A percentile compares a stretch with the other conserved stretches of the same genome.
Evolutionary conservation across 2,888 invertebrate genomes (phyloP).

Genomic region (Heliconius cydno): DNA sequence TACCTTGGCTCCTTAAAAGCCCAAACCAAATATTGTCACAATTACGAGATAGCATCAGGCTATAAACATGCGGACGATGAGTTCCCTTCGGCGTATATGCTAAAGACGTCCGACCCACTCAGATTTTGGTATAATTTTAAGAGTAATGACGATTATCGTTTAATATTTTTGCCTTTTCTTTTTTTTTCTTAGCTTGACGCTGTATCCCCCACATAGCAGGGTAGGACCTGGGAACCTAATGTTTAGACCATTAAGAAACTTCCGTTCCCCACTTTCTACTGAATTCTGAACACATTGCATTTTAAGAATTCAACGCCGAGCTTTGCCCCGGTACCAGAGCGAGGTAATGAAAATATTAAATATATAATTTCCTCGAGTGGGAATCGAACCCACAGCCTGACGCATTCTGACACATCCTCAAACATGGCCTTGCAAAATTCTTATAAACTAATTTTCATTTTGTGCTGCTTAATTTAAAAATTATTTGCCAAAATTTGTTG

Average conservation of each 20-base stretch:
- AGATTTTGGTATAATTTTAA: conserved; percentile 52
- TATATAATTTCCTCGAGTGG: too few species aligned
- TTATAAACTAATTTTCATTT: neutral
- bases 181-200: too few species aligned
- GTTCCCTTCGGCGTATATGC: conserved; percentile 76
- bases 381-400: too few species aligned
- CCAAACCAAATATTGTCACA: conserved; percentile 81
- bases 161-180: conserved; percentile 12
- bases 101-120: conserved; percentile 59
- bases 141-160: conserved; percentile 49
- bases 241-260: too few species aligned
- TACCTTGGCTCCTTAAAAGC: conserved; percentile 67
- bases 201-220: too few species aligned
- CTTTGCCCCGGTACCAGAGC: too few species aligned
- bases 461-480: neutral
- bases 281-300: too few species aligned
- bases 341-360: too few species aligned
- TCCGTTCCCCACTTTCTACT: too few species aligned
- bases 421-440: conserved; percentile 8
- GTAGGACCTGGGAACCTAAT: too few species aligned
- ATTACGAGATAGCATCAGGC: conserved; percentile 80
- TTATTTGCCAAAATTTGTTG: neutral
- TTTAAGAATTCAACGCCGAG: too few species aligned
- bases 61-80: conserved; percentile 73
- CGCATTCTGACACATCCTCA: too few species aligned